Percentiles rank a stretch among this genome's conserved stretches.
These are phyloP conservation scores for Prunella himalayana DNA, from an alignment of 2,113 vertebrate species.

Conservation along the genomic window DNA sequence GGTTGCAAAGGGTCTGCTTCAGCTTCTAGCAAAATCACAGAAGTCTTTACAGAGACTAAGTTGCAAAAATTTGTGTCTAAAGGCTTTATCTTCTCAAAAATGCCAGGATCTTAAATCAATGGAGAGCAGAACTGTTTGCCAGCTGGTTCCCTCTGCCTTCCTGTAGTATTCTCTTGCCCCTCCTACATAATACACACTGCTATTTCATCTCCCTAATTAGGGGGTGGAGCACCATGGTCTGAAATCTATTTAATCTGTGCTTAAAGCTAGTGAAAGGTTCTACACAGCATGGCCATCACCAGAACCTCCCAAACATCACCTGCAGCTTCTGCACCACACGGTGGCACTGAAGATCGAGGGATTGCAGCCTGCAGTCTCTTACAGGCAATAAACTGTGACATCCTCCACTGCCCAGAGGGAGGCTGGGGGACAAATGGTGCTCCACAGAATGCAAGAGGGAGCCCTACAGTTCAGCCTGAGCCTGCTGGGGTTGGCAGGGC, in stretches of 20 bases:
- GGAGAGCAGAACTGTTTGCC: not conserved
- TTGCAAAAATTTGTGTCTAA: not conserved
- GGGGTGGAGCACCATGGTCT: not conserved
- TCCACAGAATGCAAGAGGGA: not conserved
- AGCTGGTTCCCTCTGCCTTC: not conserved
- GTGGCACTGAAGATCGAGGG: conserved; percentile 39
- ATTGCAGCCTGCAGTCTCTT: not conserved
- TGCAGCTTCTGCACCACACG: conserved; percentile 29
- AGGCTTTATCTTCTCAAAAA: not conserved
- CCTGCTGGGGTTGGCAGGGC: not conserved
- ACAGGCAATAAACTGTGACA: not conserved
- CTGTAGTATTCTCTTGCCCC: not conserved
- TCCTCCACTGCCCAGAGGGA: not conserved
- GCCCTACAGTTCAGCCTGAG: not conserved
- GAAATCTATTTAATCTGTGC: not conserved
- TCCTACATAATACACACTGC: not conserved
- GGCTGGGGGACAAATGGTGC: not conserved
- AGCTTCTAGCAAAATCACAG: not conserved
- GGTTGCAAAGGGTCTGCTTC: not conserved
- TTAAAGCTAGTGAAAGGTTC: not conserved
- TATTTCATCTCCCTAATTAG: not conserved
- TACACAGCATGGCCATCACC: not conserved
- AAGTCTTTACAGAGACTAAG: not conserved
- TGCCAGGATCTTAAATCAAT: not conserved
- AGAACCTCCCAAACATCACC: not conserved